phyloP scores from a whole-genome alignment of 2,797 vertebrate genomes.

The Arnoldichthys spilopterus region DNA sequence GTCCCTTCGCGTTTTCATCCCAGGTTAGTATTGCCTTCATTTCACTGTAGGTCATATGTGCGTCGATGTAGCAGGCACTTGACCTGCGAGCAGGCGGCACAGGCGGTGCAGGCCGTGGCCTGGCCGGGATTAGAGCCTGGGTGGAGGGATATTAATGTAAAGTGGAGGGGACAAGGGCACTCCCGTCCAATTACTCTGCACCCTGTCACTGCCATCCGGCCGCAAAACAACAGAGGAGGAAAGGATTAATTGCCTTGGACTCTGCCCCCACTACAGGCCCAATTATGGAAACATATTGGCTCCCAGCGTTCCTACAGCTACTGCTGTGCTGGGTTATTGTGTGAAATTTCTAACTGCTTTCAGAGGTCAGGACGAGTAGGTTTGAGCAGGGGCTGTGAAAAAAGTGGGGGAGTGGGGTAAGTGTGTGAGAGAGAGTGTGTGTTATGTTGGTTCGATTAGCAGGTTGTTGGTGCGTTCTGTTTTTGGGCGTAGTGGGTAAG shows the following conservation, averaged over 20 bases:
- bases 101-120: constrained; percentile 70
- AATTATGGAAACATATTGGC: constrained; percentile 99
- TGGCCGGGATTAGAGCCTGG: constrained; percentile 74
- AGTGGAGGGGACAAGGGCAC: constrained; percentile 92
- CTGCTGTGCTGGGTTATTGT: constrained; percentile 99
- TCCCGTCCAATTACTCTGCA: constrained; percentile 97
- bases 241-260: constrained; percentile 99
- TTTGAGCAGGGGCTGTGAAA: constrained; percentile 77
- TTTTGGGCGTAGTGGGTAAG: constrained; percentile 28
- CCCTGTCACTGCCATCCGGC: constrained; percentile 91
- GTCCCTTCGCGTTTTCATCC: constrained; percentile 60
- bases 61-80: constrained; percentile 81
- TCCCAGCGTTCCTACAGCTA: constrained; percentile 90
- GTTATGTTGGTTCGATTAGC: constrained; percentile 43
- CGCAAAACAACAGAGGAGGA: constrained; percentile 94
- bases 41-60: constrained; percentile 62
- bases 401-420: constrained; percentile 53
- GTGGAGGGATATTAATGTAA: constrained; percentile 97
- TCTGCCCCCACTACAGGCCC: constrained; percentile 95
- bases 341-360: constrained; percentile 95
- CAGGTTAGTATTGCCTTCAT: constrained; percentile 63
- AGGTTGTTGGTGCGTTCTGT: constrained; percentile 38
- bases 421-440: constrained; percentile 28
- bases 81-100: constrained; percentile 66
- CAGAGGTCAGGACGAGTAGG: constrained; percentile 85